These are phyloP conservation scores for Trididemnum clinides DNA, from an alignment of 23 tunicate genomes.

Conservation along the genomic window DNA sequence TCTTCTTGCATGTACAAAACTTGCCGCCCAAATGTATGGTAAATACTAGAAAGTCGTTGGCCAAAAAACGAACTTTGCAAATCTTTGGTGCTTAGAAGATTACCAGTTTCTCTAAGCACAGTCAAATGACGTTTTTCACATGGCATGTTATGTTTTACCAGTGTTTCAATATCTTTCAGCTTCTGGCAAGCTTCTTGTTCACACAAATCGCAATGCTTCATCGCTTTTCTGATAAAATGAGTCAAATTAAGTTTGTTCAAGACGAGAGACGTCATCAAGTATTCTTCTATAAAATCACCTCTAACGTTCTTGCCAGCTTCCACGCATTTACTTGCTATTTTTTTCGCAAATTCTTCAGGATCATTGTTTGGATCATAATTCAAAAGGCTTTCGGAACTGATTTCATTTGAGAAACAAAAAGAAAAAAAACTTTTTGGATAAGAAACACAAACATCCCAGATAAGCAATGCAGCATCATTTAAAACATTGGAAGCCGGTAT, in stretches of 20 bases:
- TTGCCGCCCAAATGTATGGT: constrained; percentile 74
- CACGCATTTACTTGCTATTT: not conserved
- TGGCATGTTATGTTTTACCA: not conserved
- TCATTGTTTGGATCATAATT: not conserved
- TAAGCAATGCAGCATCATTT: constrained; percentile 26
- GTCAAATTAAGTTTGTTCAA: not conserved
- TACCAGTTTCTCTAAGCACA: constrained; percentile 3
- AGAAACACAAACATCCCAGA: constrained; percentile 30
- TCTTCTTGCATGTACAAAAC: constrained; percentile 42
- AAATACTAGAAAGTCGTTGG: constrained; percentile 56
- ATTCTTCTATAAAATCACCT: constrained; percentile 1
- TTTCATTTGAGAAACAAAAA: not conserved
- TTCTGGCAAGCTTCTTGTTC: not conserved
- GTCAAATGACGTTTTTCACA: not conserved
- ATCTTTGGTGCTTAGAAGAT: constrained; percentile 12
- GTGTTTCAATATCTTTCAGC: not conserved
- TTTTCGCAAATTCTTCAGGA: not conserved
- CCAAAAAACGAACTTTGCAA: constrained; percentile 10
- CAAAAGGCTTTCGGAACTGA: not conserved
- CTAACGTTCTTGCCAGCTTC: constrained; percentile 12
- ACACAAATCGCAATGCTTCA: not conserved
- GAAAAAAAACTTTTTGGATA: constrained; percentile 5
- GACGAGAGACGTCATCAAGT: not conserved
- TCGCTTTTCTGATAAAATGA: constrained; percentile 12
- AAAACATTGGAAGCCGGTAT: constrained; percentile 19